phyloP scores from a whole-genome alignment of 2,113 vertebrate genomes.

The Hypanus sabinus region DNA sequence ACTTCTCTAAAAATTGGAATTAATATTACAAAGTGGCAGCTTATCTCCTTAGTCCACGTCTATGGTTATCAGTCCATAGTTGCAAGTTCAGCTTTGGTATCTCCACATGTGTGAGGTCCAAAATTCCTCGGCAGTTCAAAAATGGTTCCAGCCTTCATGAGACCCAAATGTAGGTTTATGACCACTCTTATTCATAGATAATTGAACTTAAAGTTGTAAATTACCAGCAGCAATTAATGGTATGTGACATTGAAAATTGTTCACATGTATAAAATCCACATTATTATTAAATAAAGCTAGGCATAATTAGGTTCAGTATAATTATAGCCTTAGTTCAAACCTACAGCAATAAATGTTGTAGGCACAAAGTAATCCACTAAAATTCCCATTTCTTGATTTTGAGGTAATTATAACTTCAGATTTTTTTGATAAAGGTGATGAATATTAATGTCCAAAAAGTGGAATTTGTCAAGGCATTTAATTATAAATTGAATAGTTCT shows the following conservation, averaged over 20 bases:
- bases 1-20: not conserved
- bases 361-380: not conserved
- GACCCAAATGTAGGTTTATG: not conserved
- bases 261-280: too few relatives aligned
- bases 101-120: not conserved
- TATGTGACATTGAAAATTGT: not conserved
- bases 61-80: not conserved
- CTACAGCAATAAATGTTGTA: too few relatives aligned
- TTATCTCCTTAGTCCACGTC: not conserved
- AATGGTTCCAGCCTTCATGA: not conserved
- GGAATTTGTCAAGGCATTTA: not conserved
- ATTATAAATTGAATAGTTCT: not conserved
- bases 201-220: not conserved
- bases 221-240: not conserved
- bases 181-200: not conserved
- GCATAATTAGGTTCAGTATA: too few relatives aligned
- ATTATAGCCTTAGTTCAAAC: too few relatives aligned
- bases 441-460: not conserved
- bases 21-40: not conserved
- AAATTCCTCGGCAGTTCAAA: not conserved
- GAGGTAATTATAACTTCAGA: not conserved
- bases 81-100: not conserved
- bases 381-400: not conserved
- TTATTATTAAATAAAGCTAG: too few relatives aligned
- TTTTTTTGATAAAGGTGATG: not conserved